Evolutionary conservation across 1,140 invertebrate species (phyloP), one percentile per base, ranked within the genome.

Genomic region (Phortica variegata): DNA sequence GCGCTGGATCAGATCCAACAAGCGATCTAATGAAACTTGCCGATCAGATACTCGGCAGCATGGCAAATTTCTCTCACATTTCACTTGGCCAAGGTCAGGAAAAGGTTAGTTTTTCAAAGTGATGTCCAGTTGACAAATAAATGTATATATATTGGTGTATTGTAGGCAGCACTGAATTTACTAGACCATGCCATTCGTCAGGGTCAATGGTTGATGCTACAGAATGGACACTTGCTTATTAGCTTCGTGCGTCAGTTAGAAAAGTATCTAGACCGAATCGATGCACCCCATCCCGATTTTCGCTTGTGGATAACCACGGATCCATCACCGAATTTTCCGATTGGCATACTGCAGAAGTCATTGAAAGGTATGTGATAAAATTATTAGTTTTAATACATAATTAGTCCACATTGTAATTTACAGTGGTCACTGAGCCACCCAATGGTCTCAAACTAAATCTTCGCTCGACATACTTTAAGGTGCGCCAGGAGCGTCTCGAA

Each of bases 241-340:
- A 79, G 79, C n/a, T 95, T 93, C 78, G 81, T 92, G 0, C 82
- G 82, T 18, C 83, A 85, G 34, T 75, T 95, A 36, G 91, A 95
- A 73, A 93, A 93, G 66, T 79, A 85, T 50, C 73, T 95, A 32
- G 90, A 93, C 56, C 81, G 85, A 57, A 81, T 91, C 43, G 82
- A 77, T 34, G 87, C 86, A 58, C 88, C 89, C 1, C 90, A 95
- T 80, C 87, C 89, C 0, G 89, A 94, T 73, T 95, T 95, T 75
- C 78, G 93, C n/a, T 77, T 96, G 1, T 96, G 92, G 92, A 77
- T 96, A 19, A 95, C 91, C 1, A 95, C 91, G 0, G 91, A 95
- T 70, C 88, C 90, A 0, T 89, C 85, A 1, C 83, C 85, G 0
- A 81, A 81, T 2, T 95, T 96, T 76, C 92, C 93, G 3, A 90